Evolutionary conservation across 2,888 invertebrate genomes (phyloP).

Genomic region (Epinotia ramella): DNA sequence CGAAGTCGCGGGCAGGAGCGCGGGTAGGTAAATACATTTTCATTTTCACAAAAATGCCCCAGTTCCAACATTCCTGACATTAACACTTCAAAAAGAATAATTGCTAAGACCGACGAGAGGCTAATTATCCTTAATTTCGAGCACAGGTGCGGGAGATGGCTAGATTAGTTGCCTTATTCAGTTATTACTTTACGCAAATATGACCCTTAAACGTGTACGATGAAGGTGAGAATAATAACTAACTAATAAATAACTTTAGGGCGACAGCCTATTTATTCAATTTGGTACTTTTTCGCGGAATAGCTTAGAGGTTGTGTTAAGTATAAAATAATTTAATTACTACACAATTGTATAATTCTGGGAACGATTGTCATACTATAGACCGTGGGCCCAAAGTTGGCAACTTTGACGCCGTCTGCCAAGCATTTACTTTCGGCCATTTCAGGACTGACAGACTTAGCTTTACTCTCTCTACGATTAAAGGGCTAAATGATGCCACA

Average conservation of each 20-base stretch:
- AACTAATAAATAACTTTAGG: too few species aligned
- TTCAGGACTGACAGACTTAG: too few species aligned
- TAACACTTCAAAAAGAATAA: conserved; percentile 22
- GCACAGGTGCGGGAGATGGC: conserved; percentile 38
- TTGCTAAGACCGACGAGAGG: conserved; percentile 13
- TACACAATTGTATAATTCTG: background rate
- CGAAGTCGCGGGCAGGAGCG: too few species aligned
- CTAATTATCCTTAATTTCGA: conserved; percentile 37
- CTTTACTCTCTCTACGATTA: too few species aligned
- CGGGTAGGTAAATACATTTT: too few species aligned
- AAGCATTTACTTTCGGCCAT: too few species aligned
- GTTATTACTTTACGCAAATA: conserved; percentile 15
- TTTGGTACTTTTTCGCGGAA: too few species aligned
- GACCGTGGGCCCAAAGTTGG: too few species aligned
- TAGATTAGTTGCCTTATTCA: conserved; percentile 14
- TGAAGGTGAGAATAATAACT: conserved; percentile 23
- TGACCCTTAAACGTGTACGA: background rate
- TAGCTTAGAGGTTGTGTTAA: background rate
- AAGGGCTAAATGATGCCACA: too few species aligned
- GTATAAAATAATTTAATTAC: too few species aligned
- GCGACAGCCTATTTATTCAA: background rate
- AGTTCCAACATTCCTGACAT: background rate
- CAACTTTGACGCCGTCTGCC: too few species aligned
- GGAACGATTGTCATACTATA: too few species aligned
- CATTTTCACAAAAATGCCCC: background rate